phyloP scores from a whole-genome alignment of 2,113 vertebrate genomes.

The Sinocyclocheilus rhinocerous region DNA sequence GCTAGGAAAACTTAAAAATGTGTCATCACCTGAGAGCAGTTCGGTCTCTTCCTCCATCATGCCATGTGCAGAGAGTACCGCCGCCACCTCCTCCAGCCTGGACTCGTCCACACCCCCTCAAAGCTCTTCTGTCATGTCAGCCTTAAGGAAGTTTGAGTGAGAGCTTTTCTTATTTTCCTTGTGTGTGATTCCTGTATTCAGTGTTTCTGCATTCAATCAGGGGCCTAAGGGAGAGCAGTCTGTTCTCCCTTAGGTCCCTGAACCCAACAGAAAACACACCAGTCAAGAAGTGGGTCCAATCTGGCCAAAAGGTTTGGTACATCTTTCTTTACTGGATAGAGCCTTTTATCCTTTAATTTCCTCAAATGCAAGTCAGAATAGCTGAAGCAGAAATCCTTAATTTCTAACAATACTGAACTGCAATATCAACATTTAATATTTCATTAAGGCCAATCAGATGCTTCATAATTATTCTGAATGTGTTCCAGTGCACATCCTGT shows the following conservation, averaged over 20 bases:
- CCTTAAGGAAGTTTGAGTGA: slow-evolving; percentile 68
- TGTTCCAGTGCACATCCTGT: not conserved
- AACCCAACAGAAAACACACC: slow-evolving; percentile 20
- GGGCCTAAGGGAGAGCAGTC: not conserved
- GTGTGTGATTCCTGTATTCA: not conserved
- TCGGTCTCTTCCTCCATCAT: not conserved
- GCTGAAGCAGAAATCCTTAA: not conserved
- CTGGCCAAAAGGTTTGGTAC: slow-evolving; percentile 12
- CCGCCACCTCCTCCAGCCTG: not conserved
- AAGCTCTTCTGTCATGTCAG: slow-evolving; percentile 52
- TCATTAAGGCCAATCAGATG: not conserved
- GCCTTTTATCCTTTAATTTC: not conserved
- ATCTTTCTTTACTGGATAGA: not conserved
- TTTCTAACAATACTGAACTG: not conserved
- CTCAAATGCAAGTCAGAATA: not conserved
- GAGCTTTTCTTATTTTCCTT: slow-evolving; percentile 40
- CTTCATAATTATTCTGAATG: slow-evolving; percentile 1
- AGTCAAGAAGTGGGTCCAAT: not conserved
- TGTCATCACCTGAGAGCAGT: not conserved
- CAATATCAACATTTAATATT: not conserved
- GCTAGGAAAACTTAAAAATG: not conserved
- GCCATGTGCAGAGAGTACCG: not conserved
- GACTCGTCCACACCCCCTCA: not conserved
- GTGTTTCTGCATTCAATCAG: not conserved
- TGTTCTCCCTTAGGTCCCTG: not conserved